A percentile compares a stretch with the other conserved stretches of the same genome.
These are phyloP conservation scores for Peromyscus eremicus DNA, from an alignment of 2,797 vertebrate genomes.

Conservation along the genomic window DNA sequence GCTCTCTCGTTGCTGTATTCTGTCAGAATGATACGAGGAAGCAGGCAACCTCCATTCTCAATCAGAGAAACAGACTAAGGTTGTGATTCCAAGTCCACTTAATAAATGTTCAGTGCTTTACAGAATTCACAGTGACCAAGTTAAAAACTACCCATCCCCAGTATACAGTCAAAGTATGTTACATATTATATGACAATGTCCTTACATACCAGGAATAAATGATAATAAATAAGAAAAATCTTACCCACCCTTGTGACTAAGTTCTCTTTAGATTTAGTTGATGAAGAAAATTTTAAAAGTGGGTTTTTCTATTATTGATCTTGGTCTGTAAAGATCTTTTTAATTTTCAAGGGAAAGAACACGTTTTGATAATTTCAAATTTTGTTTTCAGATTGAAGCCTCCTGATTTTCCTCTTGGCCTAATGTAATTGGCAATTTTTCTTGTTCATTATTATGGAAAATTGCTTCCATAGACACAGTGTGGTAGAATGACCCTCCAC, in stretches of 20 bases:
- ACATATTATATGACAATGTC: neutral
- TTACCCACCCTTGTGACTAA: neutral
- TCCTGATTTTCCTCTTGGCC: neutral
- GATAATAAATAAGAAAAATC: neutral
- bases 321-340: neutral
- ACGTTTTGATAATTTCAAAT: neutral
- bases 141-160: neutral
- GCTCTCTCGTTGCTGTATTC: neutral
- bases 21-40: neutral
- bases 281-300: neutral
- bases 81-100: neutral
- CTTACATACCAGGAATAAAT: no score
- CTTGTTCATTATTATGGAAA: conserved; percentile 4
- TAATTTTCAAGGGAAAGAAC: conserved; percentile 53
- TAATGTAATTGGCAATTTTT: neutral
- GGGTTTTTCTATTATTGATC: neutral
- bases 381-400: neutral
- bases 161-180: neutral
- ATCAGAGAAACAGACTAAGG: neutral
- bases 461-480: neutral
- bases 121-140: neutral
- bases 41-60: neutral
- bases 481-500: neutral
- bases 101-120: neutral
- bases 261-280: neutral